These are phyloP conservation scores for Ashinkailepas kermadecensis DNA, from an alignment of 2,888 invertebrate species.

Conservation along the genomic window DNA sequence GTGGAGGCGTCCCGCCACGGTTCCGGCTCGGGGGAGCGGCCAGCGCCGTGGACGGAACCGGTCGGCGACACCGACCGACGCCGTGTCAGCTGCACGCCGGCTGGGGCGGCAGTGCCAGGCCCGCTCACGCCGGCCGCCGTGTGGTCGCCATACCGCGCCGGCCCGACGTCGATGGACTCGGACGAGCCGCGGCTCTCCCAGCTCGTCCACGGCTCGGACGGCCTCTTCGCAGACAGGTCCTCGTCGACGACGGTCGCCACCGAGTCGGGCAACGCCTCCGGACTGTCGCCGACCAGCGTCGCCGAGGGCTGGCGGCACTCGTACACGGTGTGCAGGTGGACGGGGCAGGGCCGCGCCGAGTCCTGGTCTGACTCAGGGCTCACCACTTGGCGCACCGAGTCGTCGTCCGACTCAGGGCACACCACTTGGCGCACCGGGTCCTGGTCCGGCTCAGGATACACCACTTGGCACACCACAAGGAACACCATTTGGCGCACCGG, in stretches of 20 bases:
- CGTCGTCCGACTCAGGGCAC: no score
- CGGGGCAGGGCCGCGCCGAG: background rate
- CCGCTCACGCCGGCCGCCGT: background rate
- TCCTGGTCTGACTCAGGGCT: background rate
- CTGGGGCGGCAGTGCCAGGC: background rate
- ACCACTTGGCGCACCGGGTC: background rate
- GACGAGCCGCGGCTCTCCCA: background rate
- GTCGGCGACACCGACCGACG: no score
- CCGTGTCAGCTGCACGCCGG: background rate
- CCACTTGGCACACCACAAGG: no score
- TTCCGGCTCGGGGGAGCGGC: background rate
- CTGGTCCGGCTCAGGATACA: background rate
- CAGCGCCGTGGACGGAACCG: background rate
- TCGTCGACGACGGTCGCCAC: background rate
- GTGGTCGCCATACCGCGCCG: background rate
- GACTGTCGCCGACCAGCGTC: background rate
- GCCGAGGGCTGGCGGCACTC: background rate
- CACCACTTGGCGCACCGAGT: no score
- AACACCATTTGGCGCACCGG: no score
- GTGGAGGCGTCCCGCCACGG: background rate
- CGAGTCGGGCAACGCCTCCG: background rate
- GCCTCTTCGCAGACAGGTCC: background rate
- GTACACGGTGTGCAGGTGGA: background rate
- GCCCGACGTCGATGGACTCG: background rate
- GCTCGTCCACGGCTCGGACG: background rate